Evolutionary conservation across 2,888 invertebrate genomes (phyloP).

Genomic region (Choreutis nemorana): DNA sequence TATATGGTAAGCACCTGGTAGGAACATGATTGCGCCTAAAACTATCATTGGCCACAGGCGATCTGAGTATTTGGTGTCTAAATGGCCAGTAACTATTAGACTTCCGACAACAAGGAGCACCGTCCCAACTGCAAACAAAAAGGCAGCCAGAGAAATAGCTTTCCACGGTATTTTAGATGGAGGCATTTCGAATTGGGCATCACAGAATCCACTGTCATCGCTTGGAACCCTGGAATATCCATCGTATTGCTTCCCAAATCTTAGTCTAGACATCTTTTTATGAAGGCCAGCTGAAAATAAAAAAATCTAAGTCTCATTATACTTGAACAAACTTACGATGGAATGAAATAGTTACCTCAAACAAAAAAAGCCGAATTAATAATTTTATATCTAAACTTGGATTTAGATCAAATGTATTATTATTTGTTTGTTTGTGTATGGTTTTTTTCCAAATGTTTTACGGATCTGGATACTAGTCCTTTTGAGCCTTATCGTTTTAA

Average conservation of each 20-base stretch:
- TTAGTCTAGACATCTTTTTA: conserved; percentile 68
- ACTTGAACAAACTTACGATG: too few relatives aligned
- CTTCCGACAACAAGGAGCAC: conserved; percentile 78
- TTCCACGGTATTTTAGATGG: conserved; percentile 83
- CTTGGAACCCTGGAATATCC: conserved; percentile 66
- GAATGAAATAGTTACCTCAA: too few relatives aligned
- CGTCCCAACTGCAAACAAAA: conserved; percentile 81
- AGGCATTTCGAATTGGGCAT: conserved; percentile 73
- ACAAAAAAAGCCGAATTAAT: too few relatives aligned
- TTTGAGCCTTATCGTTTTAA: too few relatives aligned
- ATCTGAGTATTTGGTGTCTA: conserved; percentile 85
- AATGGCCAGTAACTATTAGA: conserved; percentile 81
- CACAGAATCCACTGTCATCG: conserved; percentile 73
- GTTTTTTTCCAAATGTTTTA: too few relatives aligned
- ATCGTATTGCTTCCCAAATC: conserved; percentile 66
- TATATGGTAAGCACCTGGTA: conserved; percentile 91
- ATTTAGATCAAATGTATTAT: too few relatives aligned
- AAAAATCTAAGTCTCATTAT: too few relatives aligned
- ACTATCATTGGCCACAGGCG: conserved; percentile 90
- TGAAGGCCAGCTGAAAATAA: too few relatives aligned
- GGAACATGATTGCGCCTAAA: conserved; percentile 87
- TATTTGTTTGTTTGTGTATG: too few relatives aligned
- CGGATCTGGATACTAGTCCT: too few relatives aligned
- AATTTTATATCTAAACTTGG: too few relatives aligned
- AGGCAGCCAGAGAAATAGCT: conserved; percentile 78